These are phyloP conservation scores for Carcina quercana DNA, from an alignment of 2,888 invertebrate genomes.

Conservation along the genomic window DNA sequence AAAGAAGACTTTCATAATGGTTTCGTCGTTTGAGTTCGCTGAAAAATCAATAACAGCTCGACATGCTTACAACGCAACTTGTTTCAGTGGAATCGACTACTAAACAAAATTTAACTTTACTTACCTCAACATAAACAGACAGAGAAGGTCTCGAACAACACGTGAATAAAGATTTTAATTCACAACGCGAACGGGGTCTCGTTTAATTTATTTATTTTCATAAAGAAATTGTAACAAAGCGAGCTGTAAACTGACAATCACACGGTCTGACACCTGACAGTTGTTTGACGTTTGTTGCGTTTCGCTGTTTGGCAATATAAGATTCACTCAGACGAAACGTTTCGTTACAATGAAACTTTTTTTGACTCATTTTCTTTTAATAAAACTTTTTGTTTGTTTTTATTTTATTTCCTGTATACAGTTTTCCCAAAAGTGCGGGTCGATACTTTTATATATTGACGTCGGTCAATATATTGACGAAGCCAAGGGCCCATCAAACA, in stretches of 20 bases:
- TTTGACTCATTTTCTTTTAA: too few species aligned
- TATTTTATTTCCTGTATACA: too few species aligned
- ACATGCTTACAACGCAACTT: constrained; percentile 14
- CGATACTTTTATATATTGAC: too few species aligned
- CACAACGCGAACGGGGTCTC: constrained; percentile 26
- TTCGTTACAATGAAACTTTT: constrained; percentile 5
- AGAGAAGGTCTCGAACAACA: constrained; percentile 18
- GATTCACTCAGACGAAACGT: constrained; percentile 1
- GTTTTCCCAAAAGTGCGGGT: too few species aligned
- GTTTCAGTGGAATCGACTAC: constrained; percentile 20
- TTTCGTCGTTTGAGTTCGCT: constrained; percentile 11
- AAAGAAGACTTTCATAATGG: constrained; percentile 10
- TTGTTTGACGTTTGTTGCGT: constrained; percentile 15
- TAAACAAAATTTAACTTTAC: constrained; percentile 19
- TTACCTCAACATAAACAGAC: constrained; percentile 33
- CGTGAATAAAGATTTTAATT: constrained; percentile 16
- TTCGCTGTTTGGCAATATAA: background rate
- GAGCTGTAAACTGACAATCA: constrained; percentile 28
- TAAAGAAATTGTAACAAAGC: constrained; percentile 31
- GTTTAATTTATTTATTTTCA: constrained; percentile 40
- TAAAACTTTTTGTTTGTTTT: too few species aligned
- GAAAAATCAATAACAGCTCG: constrained; percentile 40
- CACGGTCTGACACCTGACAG: constrained; percentile 25
- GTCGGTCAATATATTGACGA: too few species aligned
- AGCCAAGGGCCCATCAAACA: too few species aligned